Evolutionary conservation across 2,888 invertebrate species (phyloP), one percentile per base, ranked within the genome.

Genomic region (Glyphotaelius pellucidus): DNA sequence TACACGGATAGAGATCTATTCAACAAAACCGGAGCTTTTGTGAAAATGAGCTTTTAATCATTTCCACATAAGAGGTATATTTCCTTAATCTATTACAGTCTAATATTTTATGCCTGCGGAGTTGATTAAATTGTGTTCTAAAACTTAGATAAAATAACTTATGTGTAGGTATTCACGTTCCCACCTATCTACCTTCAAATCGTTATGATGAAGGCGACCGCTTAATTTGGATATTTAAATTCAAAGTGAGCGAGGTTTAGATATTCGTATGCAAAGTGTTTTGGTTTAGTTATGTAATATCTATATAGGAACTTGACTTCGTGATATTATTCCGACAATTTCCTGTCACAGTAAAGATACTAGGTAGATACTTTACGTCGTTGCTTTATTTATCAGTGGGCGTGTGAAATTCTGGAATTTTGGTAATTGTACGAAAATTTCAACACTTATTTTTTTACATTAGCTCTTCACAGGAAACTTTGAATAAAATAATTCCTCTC

Each of bases 191-290:
- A 67, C 19, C 19, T 25, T 67, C 19, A 4, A 25, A 67, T 67
- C 52, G 35, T 31, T 25, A 15, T 83, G 83, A 19, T 9, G 30
- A 83, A 83, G 83, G 30, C 25, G 32, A 83, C 83, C 83, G 83
- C 83, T 83, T 83, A 31, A 83, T 83, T 83, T 19, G 32, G 32
- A 83, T 35, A 19, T 83, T 83, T 83, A 83, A 83, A 83, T 83
- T 14, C 31, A 31, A 83, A 35, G 35, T 83, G 35, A 31, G 25
- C 52, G 52, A 67, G 52, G 12, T 30, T 81, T 81, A 81, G 15
- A 81, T 81, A 81, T 81, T 81, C 15, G 81, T 81, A 81, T 67
- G 52, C 52, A 67, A 67, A 67, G 52, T 67, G 52, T 67, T 67
- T 67, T 67, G 52, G 52, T 67, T 67, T 67, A 19, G 52, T 67